Conservation (phyloP, 1,140 invertebrate species). For the Heliconius himera region DNA sequence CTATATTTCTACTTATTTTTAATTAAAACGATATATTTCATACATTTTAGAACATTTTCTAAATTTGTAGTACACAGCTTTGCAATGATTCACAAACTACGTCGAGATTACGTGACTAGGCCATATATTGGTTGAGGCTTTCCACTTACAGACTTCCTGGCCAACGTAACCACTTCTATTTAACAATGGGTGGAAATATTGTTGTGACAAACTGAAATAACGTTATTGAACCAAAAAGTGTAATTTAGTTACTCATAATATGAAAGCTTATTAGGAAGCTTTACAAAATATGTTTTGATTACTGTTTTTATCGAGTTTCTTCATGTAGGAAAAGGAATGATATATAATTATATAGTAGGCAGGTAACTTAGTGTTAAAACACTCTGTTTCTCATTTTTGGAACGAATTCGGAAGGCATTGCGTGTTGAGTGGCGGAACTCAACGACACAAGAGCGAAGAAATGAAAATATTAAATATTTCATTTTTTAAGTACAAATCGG, state of each 20-base stretch:
- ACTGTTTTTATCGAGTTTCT: neutral
- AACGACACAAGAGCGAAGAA: too few species aligned
- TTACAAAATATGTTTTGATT: neutral
- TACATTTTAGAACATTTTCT: neutral
- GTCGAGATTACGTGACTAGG: conserved; percentile 32
- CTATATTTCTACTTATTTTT: neutral
- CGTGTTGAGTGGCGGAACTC: too few species aligned
- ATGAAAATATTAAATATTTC: too few species aligned
- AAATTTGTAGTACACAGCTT: neutral
- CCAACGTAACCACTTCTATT: conserved; percentile 24
- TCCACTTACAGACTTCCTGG: conserved; percentile 43
- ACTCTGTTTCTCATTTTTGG: too few species aligned
- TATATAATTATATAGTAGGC: too few species aligned
- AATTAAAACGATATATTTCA: neutral
- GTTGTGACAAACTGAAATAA: conserved; percentile 5
- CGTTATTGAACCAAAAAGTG: neutral
- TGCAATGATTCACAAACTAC: conserved; percentile 26
- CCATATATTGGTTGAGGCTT: conserved; percentile 33
- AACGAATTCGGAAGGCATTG: too few species aligned
- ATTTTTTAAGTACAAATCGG: too few species aligned
- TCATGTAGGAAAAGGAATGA: neutral
- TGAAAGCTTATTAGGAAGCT: neutral
- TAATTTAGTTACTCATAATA: neutral
- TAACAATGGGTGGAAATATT: conserved; percentile 21
- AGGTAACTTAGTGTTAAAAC: too few species aligned